Conservation (phyloP, 2,113 vertebrate species). For the Rhinopomastus cyanomelas region DNA sequence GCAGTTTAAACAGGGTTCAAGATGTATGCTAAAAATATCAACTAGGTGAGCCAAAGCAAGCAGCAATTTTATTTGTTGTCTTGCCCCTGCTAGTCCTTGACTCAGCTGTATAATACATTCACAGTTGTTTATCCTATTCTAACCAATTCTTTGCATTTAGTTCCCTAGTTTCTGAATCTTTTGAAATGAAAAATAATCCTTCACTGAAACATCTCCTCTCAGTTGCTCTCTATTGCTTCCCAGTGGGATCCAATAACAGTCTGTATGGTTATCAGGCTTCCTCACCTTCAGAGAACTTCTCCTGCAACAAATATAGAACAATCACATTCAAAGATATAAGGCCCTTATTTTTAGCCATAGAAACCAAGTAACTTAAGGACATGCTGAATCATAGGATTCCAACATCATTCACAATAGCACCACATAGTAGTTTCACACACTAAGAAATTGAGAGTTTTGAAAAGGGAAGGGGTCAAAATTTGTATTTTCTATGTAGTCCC, state of each 20-base stretch:
- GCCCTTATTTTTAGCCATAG: neutral
- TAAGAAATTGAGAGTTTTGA: neutral
- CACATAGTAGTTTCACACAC: neutral
- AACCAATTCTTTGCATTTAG: neutral
- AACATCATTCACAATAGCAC: neutral
- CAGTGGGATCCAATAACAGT: neutral
- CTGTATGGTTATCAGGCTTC: accelerated
- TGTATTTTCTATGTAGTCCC: neutral
- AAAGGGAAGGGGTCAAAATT: neutral
- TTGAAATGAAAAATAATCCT: neutral
- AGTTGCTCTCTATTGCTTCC: no score
- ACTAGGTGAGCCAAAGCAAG: neutral
- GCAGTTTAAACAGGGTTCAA: neutral
- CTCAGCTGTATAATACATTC: neutral
- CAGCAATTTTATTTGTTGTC: neutral
- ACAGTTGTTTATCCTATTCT: neutral
- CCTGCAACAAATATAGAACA: neutral
- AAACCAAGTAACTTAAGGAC: neutral
- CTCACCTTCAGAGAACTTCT: neutral
- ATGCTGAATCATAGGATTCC: neutral
- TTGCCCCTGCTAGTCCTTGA: neutral
- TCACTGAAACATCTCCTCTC: no score
- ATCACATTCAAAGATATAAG: neutral
- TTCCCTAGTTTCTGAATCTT: neutral
- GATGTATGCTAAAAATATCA: neutral